Evolutionary conservation across 1,140 invertebrate species (phyloP).

Genomic region (Trichogramma pretiosum): DNA sequence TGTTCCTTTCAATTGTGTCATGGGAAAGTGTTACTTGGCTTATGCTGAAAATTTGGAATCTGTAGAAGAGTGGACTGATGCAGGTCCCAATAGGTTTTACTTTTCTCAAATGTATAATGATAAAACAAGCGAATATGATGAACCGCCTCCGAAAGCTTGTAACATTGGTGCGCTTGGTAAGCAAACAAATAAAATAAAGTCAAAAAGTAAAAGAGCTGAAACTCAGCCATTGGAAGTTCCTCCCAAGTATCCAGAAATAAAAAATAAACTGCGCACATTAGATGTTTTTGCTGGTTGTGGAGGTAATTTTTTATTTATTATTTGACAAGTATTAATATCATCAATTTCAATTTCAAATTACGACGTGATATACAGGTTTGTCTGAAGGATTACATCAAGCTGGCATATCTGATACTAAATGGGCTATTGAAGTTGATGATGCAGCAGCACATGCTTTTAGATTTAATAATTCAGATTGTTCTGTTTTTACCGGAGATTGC

Average conservation of each 20-base stretch:
- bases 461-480: slow-evolving; percentile 65
- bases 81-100: slow-evolving; percentile 66
- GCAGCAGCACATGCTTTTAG: slow-evolving; percentile 71
- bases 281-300: slow-evolving; percentile 89
- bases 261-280: slow-evolving; percentile 53
- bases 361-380: too few relatives aligned
- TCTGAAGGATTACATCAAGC: slow-evolving; percentile 65
- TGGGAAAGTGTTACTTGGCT: slow-evolving; percentile 56
- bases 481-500: slow-evolving; percentile 75
- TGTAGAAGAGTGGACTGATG: slow-evolving; percentile 53
- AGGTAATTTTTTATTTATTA: slow-evolving; percentile 42
- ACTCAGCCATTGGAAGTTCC: slow-evolving; percentile 23
- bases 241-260: slow-evolving; percentile 30
- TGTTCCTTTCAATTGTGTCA: slow-evolving; percentile 47
- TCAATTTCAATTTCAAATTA: background rate
- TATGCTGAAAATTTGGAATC: slow-evolving; percentile 50
- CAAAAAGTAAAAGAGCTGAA: slow-evolving; percentile 55
- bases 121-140: slow-evolving; percentile 49
- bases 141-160: slow-evolving; percentile 53
- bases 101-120: slow-evolving; percentile 63
- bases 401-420: slow-evolving; percentile 59
- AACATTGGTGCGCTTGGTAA: slow-evolving; percentile 52
- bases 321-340: background rate
- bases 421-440: slow-evolving; percentile 77
- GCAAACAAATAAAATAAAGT: slow-evolving; percentile 59